These are phyloP conservation scores for Ericerus pela DNA, from an alignment of 1,140 invertebrate species.

Conservation along the genomic window DNA sequence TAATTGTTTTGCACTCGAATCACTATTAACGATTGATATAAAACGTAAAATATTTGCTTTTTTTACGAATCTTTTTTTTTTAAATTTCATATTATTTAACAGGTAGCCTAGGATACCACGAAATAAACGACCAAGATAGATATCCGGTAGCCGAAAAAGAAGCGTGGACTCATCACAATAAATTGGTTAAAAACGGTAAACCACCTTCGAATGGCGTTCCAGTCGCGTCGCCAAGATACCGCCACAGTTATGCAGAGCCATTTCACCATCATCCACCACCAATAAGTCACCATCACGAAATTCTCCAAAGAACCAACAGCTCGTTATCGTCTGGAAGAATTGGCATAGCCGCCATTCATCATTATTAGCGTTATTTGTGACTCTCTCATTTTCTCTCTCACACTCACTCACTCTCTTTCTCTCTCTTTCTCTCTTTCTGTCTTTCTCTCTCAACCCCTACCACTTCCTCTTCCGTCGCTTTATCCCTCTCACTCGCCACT, in stretches of 20 bases:
- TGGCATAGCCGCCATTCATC: conserved; percentile 36
- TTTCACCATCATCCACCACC: conserved; percentile 20
- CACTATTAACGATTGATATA: too few species aligned
- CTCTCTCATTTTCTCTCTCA: too few species aligned
- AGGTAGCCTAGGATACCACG: conserved; percentile 6
- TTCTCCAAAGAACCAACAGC: conserved; percentile 23
- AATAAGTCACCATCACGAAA: conserved; percentile 17
- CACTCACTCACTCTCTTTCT: too few species aligned
- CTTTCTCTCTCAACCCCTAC: too few species aligned
- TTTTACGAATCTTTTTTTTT: too few species aligned
- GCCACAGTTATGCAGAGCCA: conserved; percentile 39
- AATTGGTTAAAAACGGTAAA: conserved; percentile 1
- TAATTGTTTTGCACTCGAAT: too few species aligned
- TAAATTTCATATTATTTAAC: too few species aligned
- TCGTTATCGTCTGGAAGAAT: conserved; percentile 29
- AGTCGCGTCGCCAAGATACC: conserved; percentile 30
- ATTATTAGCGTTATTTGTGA: too few species aligned
- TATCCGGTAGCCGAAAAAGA: not conserved
- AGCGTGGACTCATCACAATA: conserved; percentile 1
- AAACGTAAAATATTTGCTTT: too few species aligned
- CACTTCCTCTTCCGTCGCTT: too few species aligned
- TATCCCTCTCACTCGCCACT: too few species aligned
- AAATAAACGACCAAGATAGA: not conserved
- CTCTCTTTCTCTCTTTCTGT: too few species aligned
- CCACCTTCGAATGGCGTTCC: not conserved